Conservation (phyloP, 1,140 invertebrate genomes). For the Pseudoatta argentina region DNA sequence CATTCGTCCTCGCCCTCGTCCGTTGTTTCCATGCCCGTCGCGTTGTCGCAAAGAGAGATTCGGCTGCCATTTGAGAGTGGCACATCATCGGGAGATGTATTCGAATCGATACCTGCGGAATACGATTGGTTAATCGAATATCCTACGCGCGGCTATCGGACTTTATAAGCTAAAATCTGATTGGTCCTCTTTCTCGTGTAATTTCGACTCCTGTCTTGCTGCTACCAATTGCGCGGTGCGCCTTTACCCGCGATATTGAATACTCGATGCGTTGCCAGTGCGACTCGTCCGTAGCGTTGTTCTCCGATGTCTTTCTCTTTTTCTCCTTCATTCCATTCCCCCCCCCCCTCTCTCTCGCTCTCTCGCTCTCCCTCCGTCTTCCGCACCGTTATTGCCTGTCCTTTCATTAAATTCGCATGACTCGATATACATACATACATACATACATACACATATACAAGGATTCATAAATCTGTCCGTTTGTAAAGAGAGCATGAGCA, state of each 20-base stretch:
- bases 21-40: background rate
- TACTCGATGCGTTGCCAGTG: constrained; percentile 76
- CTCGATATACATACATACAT: background rate
- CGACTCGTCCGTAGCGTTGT: constrained; percentile 68
- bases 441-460: background rate
- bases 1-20: background rate
- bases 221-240: constrained; percentile 84
- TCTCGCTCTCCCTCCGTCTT: background rate
- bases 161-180: constrained; percentile 89
- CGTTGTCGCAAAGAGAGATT: background rate
- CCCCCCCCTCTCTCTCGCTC: background rate
- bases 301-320: constrained; percentile 35
- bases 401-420: constrained; percentile 61
- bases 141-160: constrained; percentile 87
- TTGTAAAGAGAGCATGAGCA: constrained; percentile 38
- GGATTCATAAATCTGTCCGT: constrained; percentile 40
- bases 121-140: constrained; percentile 87
- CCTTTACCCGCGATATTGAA: constrained; percentile 82
- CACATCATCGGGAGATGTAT: constrained; percentile 68
- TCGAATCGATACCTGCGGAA: constrained; percentile 83
- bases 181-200: constrained; percentile 88
- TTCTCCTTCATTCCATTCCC: background rate
- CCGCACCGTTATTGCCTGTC: constrained; percentile 56
- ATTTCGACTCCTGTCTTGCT: constrained; percentile 83
- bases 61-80: constrained; percentile 63